Percentiles rank a stretch among this genome's conserved stretches.
These are phyloP conservation scores for Cephus spinipes DNA, from an alignment of 2,888 invertebrate species.

Conservation along the genomic window DNA sequence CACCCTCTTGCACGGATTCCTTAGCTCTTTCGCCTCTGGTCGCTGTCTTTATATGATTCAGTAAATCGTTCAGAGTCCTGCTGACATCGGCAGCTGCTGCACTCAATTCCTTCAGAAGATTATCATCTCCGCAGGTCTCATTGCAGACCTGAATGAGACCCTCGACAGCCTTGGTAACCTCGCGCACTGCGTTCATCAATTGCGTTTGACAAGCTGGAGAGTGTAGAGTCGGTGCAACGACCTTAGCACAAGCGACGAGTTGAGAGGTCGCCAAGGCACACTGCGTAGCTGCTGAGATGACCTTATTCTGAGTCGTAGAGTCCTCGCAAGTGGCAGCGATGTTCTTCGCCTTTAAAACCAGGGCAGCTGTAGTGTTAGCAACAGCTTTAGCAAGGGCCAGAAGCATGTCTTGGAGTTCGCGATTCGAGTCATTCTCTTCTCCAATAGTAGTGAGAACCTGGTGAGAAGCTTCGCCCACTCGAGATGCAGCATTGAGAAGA, in stretches of 20 bases:
- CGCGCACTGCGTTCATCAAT: constrained; percentile 90
- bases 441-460: constrained; percentile 93
- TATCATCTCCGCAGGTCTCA: constrained; percentile 76
- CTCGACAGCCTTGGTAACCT: constrained; percentile 93
- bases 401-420: constrained; percentile 90
- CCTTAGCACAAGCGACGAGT: constrained; percentile 96
- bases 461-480: constrained; percentile 96
- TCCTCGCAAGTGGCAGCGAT: constrained; percentile 91
- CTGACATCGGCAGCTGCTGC: constrained; percentile 90
- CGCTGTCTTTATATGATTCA: constrained; percentile 88
- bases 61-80: constrained; percentile 86
- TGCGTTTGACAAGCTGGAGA: constrained; percentile 90
- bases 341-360: constrained; percentile 96
- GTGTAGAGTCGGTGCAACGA: constrained; percentile 86
- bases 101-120: constrained; percentile 79
- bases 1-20: constrained; percentile 80
- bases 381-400: constrained; percentile 96
- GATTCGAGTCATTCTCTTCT: constrained; percentile 87
- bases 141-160: constrained; percentile 86
- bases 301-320: constrained; percentile 84
- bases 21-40: constrained; percentile 73
- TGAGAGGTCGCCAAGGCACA: constrained; percentile 98
- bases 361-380: constrained; percentile 96
- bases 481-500: constrained; percentile 93
- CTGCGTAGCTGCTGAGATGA: constrained; percentile 96